These are phyloP conservation scores for Zaprionus obscuricornis DNA, from an alignment of 2,888 invertebrate genomes.

Conservation along the genomic window DNA sequence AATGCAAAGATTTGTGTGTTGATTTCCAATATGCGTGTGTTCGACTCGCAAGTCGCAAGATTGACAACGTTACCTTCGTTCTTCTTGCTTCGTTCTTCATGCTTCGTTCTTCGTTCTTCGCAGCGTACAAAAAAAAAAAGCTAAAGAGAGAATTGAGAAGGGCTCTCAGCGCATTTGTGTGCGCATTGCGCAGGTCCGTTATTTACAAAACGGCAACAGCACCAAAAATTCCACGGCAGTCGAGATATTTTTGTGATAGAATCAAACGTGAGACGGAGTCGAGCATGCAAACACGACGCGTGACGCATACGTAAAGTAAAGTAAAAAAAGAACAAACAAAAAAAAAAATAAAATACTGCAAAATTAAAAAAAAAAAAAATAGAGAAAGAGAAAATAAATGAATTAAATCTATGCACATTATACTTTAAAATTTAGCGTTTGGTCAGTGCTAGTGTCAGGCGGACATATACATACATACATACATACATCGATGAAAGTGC, in stretches of 20 bases:
- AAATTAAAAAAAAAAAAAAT: conserved; percentile 8
- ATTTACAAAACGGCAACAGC: conserved; percentile 20
- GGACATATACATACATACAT: conserved; percentile 3
- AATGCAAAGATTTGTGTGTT: too few relatives aligned
- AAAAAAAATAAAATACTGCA: conserved; percentile 16
- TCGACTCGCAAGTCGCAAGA: too few relatives aligned
- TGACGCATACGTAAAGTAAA: conserved; percentile 52
- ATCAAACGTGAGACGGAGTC: conserved; percentile 54
- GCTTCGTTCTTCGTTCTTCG: too few relatives aligned
- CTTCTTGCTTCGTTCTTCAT: too few relatives aligned
- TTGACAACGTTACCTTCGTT: too few relatives aligned
- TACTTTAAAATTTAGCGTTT: conserved; percentile 31
- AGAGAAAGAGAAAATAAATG: conserved; percentile 1
- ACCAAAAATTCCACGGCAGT: conserved; percentile 16
- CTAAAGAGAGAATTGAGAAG: conserved; percentile 8
- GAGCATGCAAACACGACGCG: conserved; percentile 59
- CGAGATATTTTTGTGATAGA: conserved; percentile 44
- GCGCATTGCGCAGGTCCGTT: conserved; percentile 42
- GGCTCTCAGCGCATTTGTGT: too few relatives aligned
- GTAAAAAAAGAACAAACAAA: conserved; percentile 36
- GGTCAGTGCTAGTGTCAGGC: conserved; percentile 6
- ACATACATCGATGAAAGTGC: too few relatives aligned
- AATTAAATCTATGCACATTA: conserved; percentile 3
- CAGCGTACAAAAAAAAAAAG: too few relatives aligned
- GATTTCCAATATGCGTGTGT: too few relatives aligned